Percentiles rank a stretch among this genome's conserved stretches.
Evolutionary conservation across 2,113 vertebrate species (phyloP).

Genomic region (Triplophysa siluroides): DNA sequence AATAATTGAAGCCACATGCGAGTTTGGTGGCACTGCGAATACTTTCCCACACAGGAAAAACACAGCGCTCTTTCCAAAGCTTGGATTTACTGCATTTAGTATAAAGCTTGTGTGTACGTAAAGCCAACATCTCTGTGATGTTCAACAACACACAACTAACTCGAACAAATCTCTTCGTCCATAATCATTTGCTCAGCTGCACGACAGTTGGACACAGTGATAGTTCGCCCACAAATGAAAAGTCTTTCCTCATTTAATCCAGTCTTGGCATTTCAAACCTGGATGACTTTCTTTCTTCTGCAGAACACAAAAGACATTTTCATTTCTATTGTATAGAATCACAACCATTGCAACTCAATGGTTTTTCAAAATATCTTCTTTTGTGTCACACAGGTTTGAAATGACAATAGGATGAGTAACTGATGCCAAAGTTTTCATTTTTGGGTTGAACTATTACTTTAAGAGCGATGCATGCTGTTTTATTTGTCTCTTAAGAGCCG

Average conservation of each 20-base stretch:
- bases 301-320: too few species aligned
- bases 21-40: constrained; percentile 65
- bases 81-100: constrained; percentile 59
- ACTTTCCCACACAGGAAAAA: constrained; percentile 69
- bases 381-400: too few species aligned
- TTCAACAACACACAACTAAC: constrained; percentile 21
- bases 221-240: too few species aligned
- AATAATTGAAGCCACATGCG: constrained; percentile 75
- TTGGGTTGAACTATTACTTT: background rate
- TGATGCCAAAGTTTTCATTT: too few species aligned
- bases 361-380: too few species aligned
- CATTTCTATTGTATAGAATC: too few species aligned
- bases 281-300: too few species aligned
- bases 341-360: too few species aligned
- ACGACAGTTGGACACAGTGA: constrained; percentile 43
- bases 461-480: constrained; percentile 57
- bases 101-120: constrained; percentile 53
- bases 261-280: too few species aligned
- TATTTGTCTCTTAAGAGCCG: constrained; percentile 62
- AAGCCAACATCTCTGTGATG: constrained; percentile 42
- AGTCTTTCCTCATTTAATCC: too few species aligned
- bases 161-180: constrained; percentile 19
- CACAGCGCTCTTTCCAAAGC: constrained; percentile 42
- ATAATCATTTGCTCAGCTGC: constrained; percentile 69
- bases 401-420: too few species aligned